Base-by-base conservation (phyloP, 2,888 invertebrate genomes). In the Cynaeus angustus region DNA sequence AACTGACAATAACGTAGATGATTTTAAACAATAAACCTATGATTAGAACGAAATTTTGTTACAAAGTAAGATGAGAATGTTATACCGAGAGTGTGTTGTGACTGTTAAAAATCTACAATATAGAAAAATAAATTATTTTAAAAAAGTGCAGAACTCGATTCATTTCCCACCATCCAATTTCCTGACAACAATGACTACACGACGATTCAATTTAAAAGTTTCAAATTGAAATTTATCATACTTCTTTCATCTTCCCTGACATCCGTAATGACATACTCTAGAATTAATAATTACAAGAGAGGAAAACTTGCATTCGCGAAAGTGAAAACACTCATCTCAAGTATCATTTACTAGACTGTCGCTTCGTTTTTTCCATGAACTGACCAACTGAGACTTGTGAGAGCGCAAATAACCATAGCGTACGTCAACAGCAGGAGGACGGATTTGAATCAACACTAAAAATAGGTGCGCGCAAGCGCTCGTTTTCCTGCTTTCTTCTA, bases 101-200 rank as follows among this genome's bases (percentile, higher is more conserved):
- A 81, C 75, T 81, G 81, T 81, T 81, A 78, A 73, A 78, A 41
- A 77, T 55, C 78, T 77, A 70, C 68, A 62, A 59, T 70, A 68
- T 62, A 78, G 61, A 62, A 72, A 78, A 82, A 82, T 82, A 83
- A 80, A 81, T 77, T 81, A 81, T 82, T 82, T 82, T 76, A 79
- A 81, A 82, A 81, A 79, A 74, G 28, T 26, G 53, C 50, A 62
- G 66, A 66, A 52, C 33, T 61, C 16, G 37, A 38, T 14, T 52
- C 30, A 61, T 59, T 50, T 56, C 28, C 13, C 48, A 13, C 30
- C 33, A 38, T 9, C 38, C 38, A 45, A 21, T 12, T 41, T 53
- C 10, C 4, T 12, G 30, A 4, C 46, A 55, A 12, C 21, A 38
- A 10, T 8, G 33, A 12, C 37, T 13, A 33, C 8, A 9, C 37